phyloP scores from a whole-genome alignment of 2,797 vertebrate genomes.

The Leptoclinus maculatus region DNA sequence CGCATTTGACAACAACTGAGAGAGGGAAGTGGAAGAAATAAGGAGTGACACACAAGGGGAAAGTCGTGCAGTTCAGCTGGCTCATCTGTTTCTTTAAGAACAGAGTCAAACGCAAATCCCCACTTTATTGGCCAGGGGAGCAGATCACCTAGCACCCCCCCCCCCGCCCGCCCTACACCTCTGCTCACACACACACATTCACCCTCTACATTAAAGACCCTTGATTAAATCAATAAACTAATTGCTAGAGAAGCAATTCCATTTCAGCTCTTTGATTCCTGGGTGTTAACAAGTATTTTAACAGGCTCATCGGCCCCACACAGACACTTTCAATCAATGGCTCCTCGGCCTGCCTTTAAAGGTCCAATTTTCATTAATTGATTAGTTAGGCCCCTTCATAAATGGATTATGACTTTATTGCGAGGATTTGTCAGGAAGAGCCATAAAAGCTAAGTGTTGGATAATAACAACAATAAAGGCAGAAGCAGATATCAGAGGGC shows the following conservation, averaged over 20 bases:
- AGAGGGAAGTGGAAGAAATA: slow-evolving; percentile 27
- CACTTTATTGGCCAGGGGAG: slow-evolving; percentile 78
- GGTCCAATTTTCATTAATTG: slow-evolving; percentile 97
- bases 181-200: slow-evolving; percentile 80
- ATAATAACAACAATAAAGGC: slow-evolving; percentile 89
- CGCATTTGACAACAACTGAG: slow-evolving; percentile 9
- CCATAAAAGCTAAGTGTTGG: slow-evolving; percentile 86
- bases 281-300: slow-evolving; percentile 89
- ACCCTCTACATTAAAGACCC: slow-evolving; percentile 96
- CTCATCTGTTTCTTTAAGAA: slow-evolving; percentile 83
- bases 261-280: slow-evolving; percentile 93
- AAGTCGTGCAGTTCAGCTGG: slow-evolving; percentile 72
- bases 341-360: slow-evolving; percentile 88
- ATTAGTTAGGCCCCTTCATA: slow-evolving; percentile 93
- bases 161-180: slow-evolving; percentile 81
- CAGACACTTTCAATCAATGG: slow-evolving; percentile 91
- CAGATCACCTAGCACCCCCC: slow-evolving; percentile 77
- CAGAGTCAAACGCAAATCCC: slow-evolving; percentile 80
- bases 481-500: slow-evolving; percentile 82
- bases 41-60: slow-evolving; percentile 46
- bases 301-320: slow-evolving; percentile 88
- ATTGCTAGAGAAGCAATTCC: slow-evolving; percentile 96
- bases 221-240: slow-evolving; percentile 99
- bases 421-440: slow-evolving; percentile 83
- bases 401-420: slow-evolving; percentile 94